Base-by-base conservation (phyloP, 2,113 vertebrate genomes). In the Seriola dumerili region DNA sequence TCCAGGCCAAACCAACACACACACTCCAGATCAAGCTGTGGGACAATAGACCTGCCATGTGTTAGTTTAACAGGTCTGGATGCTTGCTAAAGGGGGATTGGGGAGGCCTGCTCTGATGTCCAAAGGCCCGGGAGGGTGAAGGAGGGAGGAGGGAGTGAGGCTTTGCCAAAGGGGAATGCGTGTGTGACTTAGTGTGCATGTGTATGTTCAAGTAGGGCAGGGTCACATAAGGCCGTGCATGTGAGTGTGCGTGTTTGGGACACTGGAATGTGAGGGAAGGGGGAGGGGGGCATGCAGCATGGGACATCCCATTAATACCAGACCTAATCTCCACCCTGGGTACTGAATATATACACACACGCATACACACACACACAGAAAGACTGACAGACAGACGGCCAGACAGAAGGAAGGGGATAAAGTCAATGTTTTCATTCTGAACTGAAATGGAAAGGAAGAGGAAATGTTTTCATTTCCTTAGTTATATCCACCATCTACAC, bases 1-100 rank as follows among this genome's bases (percentile, higher is more conserved):
- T 55, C 89, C 78, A 11, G 78, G 85, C 91, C 90, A 91, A 94
- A 94, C 86, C 89, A 94, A 95, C 92, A 94, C 68, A 75, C 89
- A 78, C 80, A 88, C 91, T 85, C 88, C 89, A 82, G 82, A 80
- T 85, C 85, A 87, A 85, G 90, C 87, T 66, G 44, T n/a, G 69
- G 85, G 76, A 95, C 93, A 94, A 95, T 88, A 78, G 92, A 74
- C 85, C 73, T 54, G 83, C 77, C 23, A 46, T 78, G 34, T 94
- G 93, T 95, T 95, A 87, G 83, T 93, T 91, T 90, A 90, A 80
- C 82, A 87, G 79, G 87, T 89, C 92, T 91, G 89, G 73, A 71
- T 90, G 88, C 85, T 84, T 62, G 87, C 69, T 90, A 85, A 86
- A 85, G 76, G 66, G 88, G 88, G 86, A 83, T 89, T 88, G 84